These are phyloP conservation scores for Dicentrarchus labrax DNA, from an alignment of 2,113 vertebrate species.

Conservation along the genomic window DNA sequence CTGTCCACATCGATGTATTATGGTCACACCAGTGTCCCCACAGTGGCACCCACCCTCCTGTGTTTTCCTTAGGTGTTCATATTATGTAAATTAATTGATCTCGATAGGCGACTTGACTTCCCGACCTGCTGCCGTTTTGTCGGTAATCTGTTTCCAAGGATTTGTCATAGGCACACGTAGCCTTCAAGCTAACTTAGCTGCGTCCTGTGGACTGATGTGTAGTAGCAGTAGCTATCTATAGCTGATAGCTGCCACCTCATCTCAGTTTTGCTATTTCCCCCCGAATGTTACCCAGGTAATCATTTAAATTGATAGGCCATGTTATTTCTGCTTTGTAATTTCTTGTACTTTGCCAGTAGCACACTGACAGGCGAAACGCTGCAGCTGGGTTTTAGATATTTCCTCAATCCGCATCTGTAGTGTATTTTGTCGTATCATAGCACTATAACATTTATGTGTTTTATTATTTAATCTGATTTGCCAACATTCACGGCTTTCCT, in stretches of 20 bases:
- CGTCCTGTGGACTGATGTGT: conserved; percentile 37
- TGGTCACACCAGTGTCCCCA: neutral
- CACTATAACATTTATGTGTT: neutral
- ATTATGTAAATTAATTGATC: conserved; percentile 44
- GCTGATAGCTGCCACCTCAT: conserved; percentile 56
- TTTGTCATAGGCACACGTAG: conserved; percentile 64
- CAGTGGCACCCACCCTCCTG: neutral
- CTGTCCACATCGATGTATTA: neutral
- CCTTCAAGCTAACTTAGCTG: conserved; percentile 42
- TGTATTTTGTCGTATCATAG: neutral
- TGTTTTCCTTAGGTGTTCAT: neutral
- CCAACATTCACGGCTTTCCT: neutral
- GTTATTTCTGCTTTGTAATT: neutral
- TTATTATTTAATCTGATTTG: neutral
- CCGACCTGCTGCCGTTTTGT: conserved; percentile 39
- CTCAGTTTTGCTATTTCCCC: conserved; percentile 27
- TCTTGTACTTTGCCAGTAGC: neutral
- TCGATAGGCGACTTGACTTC: conserved; percentile 42
- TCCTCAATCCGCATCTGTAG: neutral
- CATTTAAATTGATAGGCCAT: neutral
- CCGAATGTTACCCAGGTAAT: neutral
- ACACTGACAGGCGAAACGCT: neutral
- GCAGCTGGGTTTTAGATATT: neutral
- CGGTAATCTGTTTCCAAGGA: conserved; percentile 62
- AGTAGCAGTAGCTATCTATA: conserved; percentile 14